These are phyloP conservation scores for Petroica traversi DNA, from an alignment of 2,113 vertebrate genomes.

Conservation along the genomic window DNA sequence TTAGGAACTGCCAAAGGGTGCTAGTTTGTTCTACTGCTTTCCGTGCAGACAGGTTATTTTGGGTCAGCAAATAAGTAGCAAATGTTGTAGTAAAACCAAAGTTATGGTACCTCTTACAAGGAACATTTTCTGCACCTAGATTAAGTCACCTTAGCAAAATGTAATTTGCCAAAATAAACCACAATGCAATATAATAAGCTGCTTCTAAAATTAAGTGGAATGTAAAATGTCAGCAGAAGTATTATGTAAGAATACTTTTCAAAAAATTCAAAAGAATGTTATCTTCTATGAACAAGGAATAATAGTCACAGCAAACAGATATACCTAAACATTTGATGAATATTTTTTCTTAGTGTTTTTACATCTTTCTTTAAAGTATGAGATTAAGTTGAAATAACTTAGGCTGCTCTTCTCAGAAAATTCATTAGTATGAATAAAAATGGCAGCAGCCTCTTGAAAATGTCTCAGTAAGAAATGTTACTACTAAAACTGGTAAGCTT, in stretches of 20 bases:
- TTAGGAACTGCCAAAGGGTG: neutral
- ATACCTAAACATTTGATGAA: neutral
- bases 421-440: neutral
- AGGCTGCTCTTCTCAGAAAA: neutral
- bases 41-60: accelerated
- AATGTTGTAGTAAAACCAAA: neutral
- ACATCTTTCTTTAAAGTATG: neutral
- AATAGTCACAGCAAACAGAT: neutral
- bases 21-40: neutral
- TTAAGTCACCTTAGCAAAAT: neutral
- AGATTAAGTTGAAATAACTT: neutral
- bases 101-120: neutral
- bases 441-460: neutral
- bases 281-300: neutral
- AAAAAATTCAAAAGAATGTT: neutral
- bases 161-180: neutral
- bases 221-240: neutral
- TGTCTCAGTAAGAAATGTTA: neutral
- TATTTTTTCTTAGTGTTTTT: neutral
- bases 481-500: neutral
- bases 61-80: neutral
- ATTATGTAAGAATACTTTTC: neutral
- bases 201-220: neutral
- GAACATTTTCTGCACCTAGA: neutral
- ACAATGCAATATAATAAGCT: neutral